Conservation (phyloP, 2,888 invertebrate species). For the Biston stratarius region DNA sequence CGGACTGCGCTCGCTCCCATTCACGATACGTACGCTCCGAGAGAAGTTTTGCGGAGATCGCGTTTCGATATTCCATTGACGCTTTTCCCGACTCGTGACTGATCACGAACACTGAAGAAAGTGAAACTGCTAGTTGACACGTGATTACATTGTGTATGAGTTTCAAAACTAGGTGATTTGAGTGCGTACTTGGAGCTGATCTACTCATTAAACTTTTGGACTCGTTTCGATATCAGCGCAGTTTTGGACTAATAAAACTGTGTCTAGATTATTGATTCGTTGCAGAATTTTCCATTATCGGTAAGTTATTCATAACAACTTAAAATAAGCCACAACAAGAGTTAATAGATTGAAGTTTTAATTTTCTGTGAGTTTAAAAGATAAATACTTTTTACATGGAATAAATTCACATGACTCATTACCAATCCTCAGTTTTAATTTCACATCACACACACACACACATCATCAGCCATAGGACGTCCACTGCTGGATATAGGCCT, state of each 20-base stretch:
- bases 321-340: no score
- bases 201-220: constrained; percentile 66
- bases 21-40: constrained; percentile 60
- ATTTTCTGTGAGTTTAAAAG: no score
- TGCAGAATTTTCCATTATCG: constrained; percentile 63
- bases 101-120: constrained; percentile 72
- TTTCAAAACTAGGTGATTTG: constrained; percentile 62
- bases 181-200: constrained; percentile 66
- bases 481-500: no score
- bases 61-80: constrained; percentile 63
- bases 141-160: constrained; percentile 76
- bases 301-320: constrained; percentile 57
- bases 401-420: no score
- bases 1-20: constrained; percentile 49
- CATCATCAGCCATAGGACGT: no score
- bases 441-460: no score
- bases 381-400: no score
- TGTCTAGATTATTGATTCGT: constrained; percentile 77
- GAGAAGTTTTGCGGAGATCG: constrained; percentile 81
- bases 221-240: constrained; percentile 81
- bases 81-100: constrained; percentile 67
- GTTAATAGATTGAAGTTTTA: no score
- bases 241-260: constrained; percentile 78
- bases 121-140: constrained; percentile 73
- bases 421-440: no score